Percentiles rank a stretch among this genome's conserved stretches.
Conservation (phyloP, 1,140 invertebrate genomes). For the Diorhabda carinulata region DNA sequence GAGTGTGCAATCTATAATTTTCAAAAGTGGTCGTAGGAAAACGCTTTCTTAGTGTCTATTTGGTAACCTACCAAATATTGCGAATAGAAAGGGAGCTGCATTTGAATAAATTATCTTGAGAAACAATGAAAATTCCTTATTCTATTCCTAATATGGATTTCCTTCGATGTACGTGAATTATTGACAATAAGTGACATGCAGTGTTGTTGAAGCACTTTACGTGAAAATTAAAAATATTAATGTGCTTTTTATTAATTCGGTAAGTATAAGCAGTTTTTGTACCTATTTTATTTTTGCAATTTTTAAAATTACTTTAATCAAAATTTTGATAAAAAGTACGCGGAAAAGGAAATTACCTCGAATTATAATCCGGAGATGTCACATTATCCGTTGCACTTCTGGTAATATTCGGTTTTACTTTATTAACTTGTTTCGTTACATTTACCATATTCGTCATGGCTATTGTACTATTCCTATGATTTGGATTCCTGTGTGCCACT, state of each 20-base stretch:
- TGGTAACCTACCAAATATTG: too few relatives aligned
- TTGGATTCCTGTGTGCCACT: conserved; percentile 70
- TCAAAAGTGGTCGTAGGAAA: too few relatives aligned
- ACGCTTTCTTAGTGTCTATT: too few relatives aligned
- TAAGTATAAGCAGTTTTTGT: neutral
- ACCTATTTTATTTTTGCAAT: neutral
- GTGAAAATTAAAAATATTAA: neutral
- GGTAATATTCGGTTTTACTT: conserved; percentile 80
- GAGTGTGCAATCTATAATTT: too few relatives aligned
- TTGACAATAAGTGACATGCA: neutral
- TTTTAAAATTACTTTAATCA: neutral
- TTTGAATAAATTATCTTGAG: too few relatives aligned
- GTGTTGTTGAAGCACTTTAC: neutral
- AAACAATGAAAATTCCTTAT: too few relatives aligned
- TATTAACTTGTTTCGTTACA: conserved; percentile 76
- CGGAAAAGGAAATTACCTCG: conserved; percentile 41
- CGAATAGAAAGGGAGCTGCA: too few relatives aligned
- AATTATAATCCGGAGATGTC: conserved; percentile 49
- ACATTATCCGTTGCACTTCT: conserved; percentile 62
- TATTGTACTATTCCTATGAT: conserved; percentile 65
- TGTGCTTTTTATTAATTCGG: neutral
- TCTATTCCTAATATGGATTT: too few relatives aligned
- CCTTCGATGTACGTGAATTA: too few relatives aligned
- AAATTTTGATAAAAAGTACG: neutral
- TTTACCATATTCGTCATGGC: conserved; percentile 62